These are phyloP conservation scores for Dicentrarchus labrax DNA, from an alignment of 2,113 vertebrate species.

Conservation along the genomic window DNA sequence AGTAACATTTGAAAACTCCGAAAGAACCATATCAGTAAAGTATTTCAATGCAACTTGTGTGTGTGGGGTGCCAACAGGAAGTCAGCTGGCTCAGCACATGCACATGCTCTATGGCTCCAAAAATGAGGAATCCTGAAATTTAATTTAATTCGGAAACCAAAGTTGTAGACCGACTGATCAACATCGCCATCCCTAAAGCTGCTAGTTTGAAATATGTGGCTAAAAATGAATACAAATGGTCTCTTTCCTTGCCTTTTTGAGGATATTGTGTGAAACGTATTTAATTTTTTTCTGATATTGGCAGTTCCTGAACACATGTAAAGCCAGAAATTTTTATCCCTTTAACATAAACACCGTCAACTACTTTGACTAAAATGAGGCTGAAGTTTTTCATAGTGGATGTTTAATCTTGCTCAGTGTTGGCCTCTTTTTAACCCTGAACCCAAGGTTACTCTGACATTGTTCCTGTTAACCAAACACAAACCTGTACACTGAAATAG, in stretches of 20 bases:
- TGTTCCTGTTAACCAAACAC: background rate
- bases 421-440: constrained; percentile 16
- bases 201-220: too few relatives aligned
- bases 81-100: background rate
- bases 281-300: too few relatives aligned
- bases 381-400: background rate
- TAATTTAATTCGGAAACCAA: too few relatives aligned
- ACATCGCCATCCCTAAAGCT: too few relatives aligned
- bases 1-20: background rate
- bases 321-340: too few relatives aligned
- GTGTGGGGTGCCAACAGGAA: background rate
- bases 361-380: background rate
- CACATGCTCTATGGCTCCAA: background rate
- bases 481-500: background rate
- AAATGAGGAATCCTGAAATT: background rate
- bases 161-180: too few relatives aligned
- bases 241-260: too few relatives aligned
- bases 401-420: constrained; percentile 2
- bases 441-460: background rate
- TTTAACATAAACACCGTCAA: background rate
- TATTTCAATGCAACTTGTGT: background rate
- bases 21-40: background rate
- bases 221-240: too few relatives aligned
- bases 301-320: too few relatives aligned
- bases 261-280: too few relatives aligned